Base-by-base conservation (phyloP, 1,140 invertebrate genomes). In the Arion vulgaris region DNA sequence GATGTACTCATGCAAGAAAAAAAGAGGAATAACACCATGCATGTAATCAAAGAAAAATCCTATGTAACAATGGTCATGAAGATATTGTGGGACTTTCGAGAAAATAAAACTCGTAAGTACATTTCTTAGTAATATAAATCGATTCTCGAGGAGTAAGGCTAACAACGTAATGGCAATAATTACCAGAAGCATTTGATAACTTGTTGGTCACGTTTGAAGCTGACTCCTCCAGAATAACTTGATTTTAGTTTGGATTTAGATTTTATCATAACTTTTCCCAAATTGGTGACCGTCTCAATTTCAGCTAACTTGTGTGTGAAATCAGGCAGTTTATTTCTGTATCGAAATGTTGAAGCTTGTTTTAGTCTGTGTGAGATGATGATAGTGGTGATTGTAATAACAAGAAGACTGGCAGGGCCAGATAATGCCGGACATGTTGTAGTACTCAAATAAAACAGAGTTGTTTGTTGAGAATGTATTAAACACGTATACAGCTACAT, bases 161-260 rank as follows among this genome's bases (percentile, higher is more conserved):
- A n/a, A 53, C 34, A 7, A 76, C 32, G 49, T 76, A 76, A 76
- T 57, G 32, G 28, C 32, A 36, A 76, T 53, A 34, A 76, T 57
- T 1, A 76, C 74, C 36, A 74, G 36, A 17, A 74, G 41, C 72
- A 74, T 74, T 74, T 74, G 17, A 74, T 39, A 28, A 74, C 72
- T 41, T 74, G 72, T 23, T 41, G 72, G 26, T 74, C 38, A 23
- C 72, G 72, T 41, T 39, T 49, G 36, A 23, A 39, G 5, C 13
- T 71, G 1, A 23, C 13, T 19, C 38, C 15, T n/a, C n/a, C n/a
- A n/a, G n/a, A n/a, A n/a, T n/a, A n/a, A n/a, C n/a, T 34, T 34
- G 32, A 28, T 32, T 34, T 15, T 13, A 71, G 34, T 49, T 74
- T 1, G 13, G 72, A 4, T 74, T 74, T 7, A 41, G n/a, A n/a